phyloP scores from a whole-genome alignment of 2,888 invertebrate genomes.

The Cotesia congregata region DNA sequence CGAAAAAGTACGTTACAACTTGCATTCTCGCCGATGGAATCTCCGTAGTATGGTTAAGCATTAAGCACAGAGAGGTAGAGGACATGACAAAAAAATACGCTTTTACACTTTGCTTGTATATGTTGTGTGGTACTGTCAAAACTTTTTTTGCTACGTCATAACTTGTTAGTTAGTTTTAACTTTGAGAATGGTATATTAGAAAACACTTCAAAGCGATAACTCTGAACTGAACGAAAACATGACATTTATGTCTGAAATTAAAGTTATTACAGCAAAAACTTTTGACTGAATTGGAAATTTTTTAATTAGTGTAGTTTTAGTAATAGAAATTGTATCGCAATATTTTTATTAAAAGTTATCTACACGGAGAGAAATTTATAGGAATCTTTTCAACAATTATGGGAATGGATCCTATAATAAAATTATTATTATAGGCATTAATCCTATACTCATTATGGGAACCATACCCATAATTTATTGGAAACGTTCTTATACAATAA shows the following conservation, averaged over 20 bases:
- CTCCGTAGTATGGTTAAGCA: background rate
- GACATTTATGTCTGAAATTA: background rate
- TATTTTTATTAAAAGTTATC: background rate
- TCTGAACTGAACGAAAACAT: background rate
- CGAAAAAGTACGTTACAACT: too few species aligned
- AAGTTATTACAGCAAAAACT: background rate
- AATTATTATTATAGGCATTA: too few species aligned
- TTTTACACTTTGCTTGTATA: background rate
- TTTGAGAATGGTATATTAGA: background rate
- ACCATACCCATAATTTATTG: too few species aligned
- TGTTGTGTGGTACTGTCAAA: background rate
- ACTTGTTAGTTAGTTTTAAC: background rate
- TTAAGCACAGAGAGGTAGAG: background rate
- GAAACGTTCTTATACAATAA: too few species aligned
- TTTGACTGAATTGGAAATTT: background rate
- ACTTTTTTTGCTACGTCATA: conserved; percentile 11
- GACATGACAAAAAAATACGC: background rate
- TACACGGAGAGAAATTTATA: too few species aligned
- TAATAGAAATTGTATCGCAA: background rate
- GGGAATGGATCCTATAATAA: too few species aligned
- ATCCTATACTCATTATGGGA: too few species aligned
- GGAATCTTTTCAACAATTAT: too few species aligned
- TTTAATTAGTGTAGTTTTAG: background rate
- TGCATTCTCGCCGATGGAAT: too few species aligned
- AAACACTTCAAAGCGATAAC: background rate